Evolutionary conservation across 1,140 invertebrate genomes (phyloP).

Genomic region (Zelostemma sp.): DNA sequence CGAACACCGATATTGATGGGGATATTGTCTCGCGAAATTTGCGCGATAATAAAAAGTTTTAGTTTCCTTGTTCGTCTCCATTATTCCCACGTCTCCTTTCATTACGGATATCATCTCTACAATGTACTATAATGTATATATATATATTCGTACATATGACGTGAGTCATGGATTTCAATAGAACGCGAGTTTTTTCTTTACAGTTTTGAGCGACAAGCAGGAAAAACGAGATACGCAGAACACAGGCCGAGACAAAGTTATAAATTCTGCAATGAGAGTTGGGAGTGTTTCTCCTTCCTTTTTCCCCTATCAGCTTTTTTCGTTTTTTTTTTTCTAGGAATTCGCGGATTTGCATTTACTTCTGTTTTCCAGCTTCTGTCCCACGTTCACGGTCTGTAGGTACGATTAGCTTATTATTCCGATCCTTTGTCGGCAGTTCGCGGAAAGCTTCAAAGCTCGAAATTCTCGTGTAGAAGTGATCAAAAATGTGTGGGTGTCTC

Average conservation of each 20-base stretch:
- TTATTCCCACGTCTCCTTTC: constrained; percentile 30
- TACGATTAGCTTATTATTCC: constrained; percentile 61
- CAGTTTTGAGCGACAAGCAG: constrained; percentile 37
- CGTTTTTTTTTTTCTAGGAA: constrained; percentile 26
- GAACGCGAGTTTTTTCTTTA: constrained; percentile 37
- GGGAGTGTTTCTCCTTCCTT: constrained; percentile 39
- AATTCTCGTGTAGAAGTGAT: constrained; percentile 13
- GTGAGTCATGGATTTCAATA: constrained; percentile 44
- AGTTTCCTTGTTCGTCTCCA: constrained; percentile 21
- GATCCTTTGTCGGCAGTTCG: constrained; percentile 53
- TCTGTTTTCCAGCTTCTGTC: constrained; percentile 44
- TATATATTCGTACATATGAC: constrained; percentile 14
- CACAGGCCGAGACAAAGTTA: constrained; percentile 41
- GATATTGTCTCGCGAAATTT: not conserved
- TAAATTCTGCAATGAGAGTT: constrained; percentile 42
- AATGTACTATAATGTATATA: constrained; percentile 15
- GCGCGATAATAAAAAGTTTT: constrained; percentile 17
- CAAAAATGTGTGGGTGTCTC: constrained; percentile 23
- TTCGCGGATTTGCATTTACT: constrained; percentile 46
- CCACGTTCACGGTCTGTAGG: constrained; percentile 47
- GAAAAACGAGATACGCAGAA: constrained; percentile 39
- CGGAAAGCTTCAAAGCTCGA: constrained; percentile 47
- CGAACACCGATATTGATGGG: too few relatives aligned
- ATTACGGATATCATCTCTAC: constrained; percentile 26
- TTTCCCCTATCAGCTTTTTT: constrained; percentile 22